phyloP scores from a whole-genome alignment of 1,140 invertebrate species.

The Andricus grossulariae region DNA sequence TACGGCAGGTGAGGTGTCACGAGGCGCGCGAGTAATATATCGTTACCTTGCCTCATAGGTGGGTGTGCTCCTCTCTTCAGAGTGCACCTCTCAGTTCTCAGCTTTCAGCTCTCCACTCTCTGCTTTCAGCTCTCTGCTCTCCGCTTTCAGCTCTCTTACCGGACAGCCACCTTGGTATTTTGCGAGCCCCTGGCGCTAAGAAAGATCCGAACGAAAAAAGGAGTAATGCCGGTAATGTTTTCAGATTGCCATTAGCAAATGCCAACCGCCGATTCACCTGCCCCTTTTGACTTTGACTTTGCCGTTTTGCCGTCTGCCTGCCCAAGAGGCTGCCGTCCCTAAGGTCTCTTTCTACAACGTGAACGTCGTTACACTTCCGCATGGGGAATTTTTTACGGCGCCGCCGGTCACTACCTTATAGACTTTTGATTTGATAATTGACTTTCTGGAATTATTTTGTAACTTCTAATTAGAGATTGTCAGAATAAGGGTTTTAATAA shows the following conservation, averaged over 20 bases:
- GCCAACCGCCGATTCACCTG: constrained; percentile 57
- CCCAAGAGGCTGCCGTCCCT: background rate
- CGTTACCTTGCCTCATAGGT: constrained; percentile 68
- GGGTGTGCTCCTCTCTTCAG: constrained; percentile 55
- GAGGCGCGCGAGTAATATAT: constrained; percentile 74
- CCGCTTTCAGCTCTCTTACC: constrained; percentile 41
- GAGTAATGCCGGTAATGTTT: constrained; percentile 57
- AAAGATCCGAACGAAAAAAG: constrained; percentile 40
- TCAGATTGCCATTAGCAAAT: constrained; percentile 56
- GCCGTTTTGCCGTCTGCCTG: background rate
- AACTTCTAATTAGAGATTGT: too few relatives aligned
- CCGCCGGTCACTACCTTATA: too few relatives aligned
- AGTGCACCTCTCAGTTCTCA: constrained; percentile 2
- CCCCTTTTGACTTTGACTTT: constrained; percentile 44
- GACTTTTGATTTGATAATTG: too few relatives aligned
- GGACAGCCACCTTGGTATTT: constrained; percentile 30
- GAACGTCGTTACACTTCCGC: constrained; percentile 24
- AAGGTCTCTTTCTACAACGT: constrained; percentile 50
- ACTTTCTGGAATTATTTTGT: too few relatives aligned
- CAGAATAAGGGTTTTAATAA: too few relatives aligned
- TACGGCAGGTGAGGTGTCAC: constrained; percentile 75
- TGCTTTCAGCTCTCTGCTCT: background rate
- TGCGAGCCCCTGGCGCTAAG: constrained; percentile 64
- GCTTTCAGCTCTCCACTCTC: background rate
- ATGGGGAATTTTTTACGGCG: background rate